Evolutionary conservation across 2,888 invertebrate species (phyloP).

Genomic region (Glaucopsyche alexis): DNA sequence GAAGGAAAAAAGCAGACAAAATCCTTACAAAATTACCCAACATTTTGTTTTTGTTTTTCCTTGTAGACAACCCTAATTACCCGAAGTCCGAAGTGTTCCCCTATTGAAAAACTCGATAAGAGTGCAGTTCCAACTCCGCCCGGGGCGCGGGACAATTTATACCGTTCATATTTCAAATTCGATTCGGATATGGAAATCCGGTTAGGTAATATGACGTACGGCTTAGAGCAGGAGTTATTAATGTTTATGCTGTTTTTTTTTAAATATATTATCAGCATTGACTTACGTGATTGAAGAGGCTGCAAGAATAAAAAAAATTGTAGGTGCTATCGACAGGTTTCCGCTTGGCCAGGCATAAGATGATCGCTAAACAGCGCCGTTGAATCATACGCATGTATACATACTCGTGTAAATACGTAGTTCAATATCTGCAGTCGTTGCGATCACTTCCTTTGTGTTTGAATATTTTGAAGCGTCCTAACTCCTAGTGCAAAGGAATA

Average conservation of each 20-base stretch:
- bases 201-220: conserved; percentile 19
- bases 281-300: neutral
- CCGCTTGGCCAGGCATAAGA: too few species aligned
- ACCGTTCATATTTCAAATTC: conserved; percentile 25
- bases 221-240: conserved; percentile 12
- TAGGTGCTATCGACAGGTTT: too few species aligned
- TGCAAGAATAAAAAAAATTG: neutral
- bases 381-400: too few species aligned
- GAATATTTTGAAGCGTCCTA: too few species aligned
- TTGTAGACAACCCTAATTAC: conserved; percentile 13
- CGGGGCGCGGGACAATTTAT: conserved; percentile 26
- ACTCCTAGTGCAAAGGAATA: too few species aligned
- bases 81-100: neutral
- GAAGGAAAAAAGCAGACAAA: neutral
- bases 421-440: too few species aligned
- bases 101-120: conserved; percentile 22
- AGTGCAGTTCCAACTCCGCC: conserved; percentile 23
- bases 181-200: conserved; percentile 16
- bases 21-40: neutral
- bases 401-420: too few species aligned
- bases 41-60: neutral
- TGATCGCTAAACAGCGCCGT: too few species aligned
- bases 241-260: neutral
- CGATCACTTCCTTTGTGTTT: too few species aligned
- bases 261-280: neutral